Evolutionary conservation across 2,888 invertebrate genomes (phyloP), one percentile per base, ranked within the genome.

Genomic region (Melolontha melolontha): DNA sequence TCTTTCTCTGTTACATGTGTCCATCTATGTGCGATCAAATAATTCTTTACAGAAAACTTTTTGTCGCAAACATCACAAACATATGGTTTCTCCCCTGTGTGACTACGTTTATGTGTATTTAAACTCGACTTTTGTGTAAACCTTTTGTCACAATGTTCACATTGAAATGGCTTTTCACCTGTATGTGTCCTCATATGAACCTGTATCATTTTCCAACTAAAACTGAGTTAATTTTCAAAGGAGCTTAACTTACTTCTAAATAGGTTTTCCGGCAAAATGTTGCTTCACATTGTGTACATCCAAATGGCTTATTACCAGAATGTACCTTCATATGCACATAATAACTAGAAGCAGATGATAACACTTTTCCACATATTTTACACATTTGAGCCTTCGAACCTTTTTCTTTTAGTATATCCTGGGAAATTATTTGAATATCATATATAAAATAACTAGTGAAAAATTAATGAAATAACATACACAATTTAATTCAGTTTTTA

Each of bases 261-360:
- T 93, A 92, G 55, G 92, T 92, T 84, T 92, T 93, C 75, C 92
- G 89, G 79, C 92, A 92, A 80, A 92, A 93, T 71, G 91, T 90
- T 52, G 92, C 92, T 78, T 92, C 92, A 82, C 92, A 92, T 55
- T 88, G 87, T 74, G 90, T 90, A 84, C 93, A 93, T 78, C 90
- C 90, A 83, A 91, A 93, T 70, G 92, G 92, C 81, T 93, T 93
- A 81, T 90, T 91, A 75, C 91, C 90, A 22, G 92, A 92, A 84
- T 93, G 92, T 74, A 92, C 86, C 83, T 92, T 92, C 91, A 92
- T 91, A 82, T 93, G 93, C 76, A 92, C 93, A 80, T 93, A 92
- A 81, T 92, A 92, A 73, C 91, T 92, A 47, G 91, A 91, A 68
- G 91, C 89, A 11, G 92, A 92, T 65, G 92, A 92, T 72, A 92